These are phyloP conservation scores for Burhinus bistriatus DNA, from an alignment of 2,113 vertebrate genomes.

Conservation along the genomic window DNA sequence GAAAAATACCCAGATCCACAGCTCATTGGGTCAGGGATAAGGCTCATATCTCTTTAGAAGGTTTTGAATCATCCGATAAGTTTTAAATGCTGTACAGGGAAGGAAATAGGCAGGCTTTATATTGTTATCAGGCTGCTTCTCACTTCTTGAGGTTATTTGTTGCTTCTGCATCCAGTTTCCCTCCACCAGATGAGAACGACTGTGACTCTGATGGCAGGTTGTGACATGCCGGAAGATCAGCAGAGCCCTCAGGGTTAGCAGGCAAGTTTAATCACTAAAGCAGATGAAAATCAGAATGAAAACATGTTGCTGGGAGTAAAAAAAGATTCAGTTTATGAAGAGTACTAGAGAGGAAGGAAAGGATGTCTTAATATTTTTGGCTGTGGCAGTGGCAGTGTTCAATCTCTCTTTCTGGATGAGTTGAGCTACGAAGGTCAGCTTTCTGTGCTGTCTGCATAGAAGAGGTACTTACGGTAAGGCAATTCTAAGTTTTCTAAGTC, in stretches of 20 bases:
- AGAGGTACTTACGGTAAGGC: background rate
- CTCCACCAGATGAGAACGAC: rapidly evolving
- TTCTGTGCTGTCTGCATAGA: background rate
- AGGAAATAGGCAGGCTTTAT: background rate
- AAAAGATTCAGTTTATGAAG: background rate
- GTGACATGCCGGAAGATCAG: background rate
- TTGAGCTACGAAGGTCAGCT: background rate
- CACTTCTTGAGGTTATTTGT: background rate
- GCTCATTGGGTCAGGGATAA: background rate
- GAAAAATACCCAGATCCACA: background rate
- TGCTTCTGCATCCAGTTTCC: background rate
- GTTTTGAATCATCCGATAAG: background rate
- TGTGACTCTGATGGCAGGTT: background rate
- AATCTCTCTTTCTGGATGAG: background rate
- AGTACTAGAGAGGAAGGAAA: background rate
- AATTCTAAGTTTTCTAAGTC: conserved; percentile 40
- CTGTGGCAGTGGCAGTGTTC: background rate
- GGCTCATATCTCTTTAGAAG: background rate
- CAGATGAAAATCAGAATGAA: conserved; percentile 28
- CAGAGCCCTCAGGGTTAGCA: background rate
- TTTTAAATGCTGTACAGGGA: background rate
- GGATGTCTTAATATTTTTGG: background rate
- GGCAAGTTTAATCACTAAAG: conserved; percentile 15
- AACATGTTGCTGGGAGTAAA: background rate
- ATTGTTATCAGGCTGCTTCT: background rate